Evolutionary conservation across 2,888 invertebrate species (phyloP).

Genomic region (Carterocephalus palaemon): DNA sequence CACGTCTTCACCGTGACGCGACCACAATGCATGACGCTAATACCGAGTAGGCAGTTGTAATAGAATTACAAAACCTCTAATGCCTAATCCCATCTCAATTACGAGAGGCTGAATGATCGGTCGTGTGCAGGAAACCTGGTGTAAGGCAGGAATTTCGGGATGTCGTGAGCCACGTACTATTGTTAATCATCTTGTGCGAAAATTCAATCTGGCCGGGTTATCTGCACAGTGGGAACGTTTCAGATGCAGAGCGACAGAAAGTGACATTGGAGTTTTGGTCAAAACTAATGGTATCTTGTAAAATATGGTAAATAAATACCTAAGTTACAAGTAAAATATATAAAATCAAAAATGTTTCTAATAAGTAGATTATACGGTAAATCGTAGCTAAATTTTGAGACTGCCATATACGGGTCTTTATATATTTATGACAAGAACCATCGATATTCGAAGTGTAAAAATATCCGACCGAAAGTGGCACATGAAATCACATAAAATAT

Average conservation of each 20-base stretch:
- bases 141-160: constrained; percentile 35
- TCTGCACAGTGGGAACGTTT: constrained; percentile 32
- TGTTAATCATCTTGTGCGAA: constrained; percentile 30
- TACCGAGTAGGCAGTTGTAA: constrained; percentile 32
- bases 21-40: constrained; percentile 18
- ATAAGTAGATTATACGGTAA: not conserved
- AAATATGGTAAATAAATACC: not conserved
- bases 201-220: constrained; percentile 46
- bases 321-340: too few relatives aligned
- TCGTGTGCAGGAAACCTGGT: constrained; percentile 33
- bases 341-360: too few relatives aligned
- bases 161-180: constrained; percentile 32
- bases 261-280: constrained; percentile 2
- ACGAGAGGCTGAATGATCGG: constrained; percentile 44
- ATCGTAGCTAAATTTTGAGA: not conserved
- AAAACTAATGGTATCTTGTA: not conserved
- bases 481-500: not conserved
- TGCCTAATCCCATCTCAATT: constrained; percentile 54
- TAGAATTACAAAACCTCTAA: constrained; percentile 52
- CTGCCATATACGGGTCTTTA: not conserved
- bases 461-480: not conserved
- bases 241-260: constrained; percentile 35
- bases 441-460: not conserved
- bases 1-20: constrained; percentile 4
- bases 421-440: not conserved